Conservation (phyloP, 2,113 vertebrate species). For the Hucho hucho region DNA sequence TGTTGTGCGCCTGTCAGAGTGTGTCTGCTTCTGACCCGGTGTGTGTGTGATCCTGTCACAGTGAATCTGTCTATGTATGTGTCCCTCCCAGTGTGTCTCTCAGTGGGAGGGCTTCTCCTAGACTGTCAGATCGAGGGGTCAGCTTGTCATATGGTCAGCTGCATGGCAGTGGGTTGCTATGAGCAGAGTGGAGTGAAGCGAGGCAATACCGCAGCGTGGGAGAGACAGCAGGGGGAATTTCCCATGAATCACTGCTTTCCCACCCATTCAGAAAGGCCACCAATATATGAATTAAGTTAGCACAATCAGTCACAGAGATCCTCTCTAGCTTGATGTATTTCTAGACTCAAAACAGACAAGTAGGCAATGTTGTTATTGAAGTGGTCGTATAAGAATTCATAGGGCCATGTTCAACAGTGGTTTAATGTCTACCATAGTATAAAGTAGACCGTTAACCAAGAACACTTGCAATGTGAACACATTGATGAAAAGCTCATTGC, state of each 20-base stretch:
- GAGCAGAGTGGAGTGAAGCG: constrained; percentile 22
- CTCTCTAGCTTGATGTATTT: too few relatives aligned
- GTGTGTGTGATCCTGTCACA: constrained; percentile 12
- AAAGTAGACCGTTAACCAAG: too few relatives aligned
- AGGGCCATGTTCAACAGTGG: too few relatives aligned
- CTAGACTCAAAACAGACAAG: too few relatives aligned
- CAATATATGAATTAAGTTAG: constrained; percentile 42
- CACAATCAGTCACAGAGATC: too few relatives aligned
- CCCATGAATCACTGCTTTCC: constrained; percentile 34
- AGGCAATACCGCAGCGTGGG: constrained; percentile 13
- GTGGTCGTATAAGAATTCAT: too few relatives aligned
- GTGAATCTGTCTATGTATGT: not conserved
- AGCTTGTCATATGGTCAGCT: constrained; percentile 61
- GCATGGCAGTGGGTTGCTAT: constrained; percentile 54
- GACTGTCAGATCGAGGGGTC: constrained; percentile 52
- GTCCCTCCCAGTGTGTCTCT: constrained; percentile 17
- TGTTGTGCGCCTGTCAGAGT: constrained; percentile 7
- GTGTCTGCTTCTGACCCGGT: not conserved
- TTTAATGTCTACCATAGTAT: too few relatives aligned
- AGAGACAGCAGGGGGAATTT: constrained; percentile 13
- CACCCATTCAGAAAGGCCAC: constrained; percentile 29
- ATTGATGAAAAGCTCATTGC: too few relatives aligned
- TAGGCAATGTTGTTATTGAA: too few relatives aligned
- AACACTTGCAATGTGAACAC: too few relatives aligned
- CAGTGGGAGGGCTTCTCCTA: constrained; percentile 45